Evolutionary conservation across 2,797 vertebrate genomes (phyloP), one percentile per base, ranked within the genome.

Genomic region (Carduelis carduelis): DNA sequence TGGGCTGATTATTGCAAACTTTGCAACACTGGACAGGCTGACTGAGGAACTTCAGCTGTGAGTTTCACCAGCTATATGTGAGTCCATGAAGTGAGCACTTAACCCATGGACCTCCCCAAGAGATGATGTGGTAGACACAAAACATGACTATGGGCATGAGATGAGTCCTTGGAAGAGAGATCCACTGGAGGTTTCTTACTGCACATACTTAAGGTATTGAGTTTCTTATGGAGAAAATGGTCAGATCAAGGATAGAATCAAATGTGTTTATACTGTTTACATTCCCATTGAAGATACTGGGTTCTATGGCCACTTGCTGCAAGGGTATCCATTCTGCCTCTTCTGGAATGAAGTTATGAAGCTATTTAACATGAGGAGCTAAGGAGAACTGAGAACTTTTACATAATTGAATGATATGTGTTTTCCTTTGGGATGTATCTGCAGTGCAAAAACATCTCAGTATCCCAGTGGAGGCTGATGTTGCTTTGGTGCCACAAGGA

Each of bases 1-100:
- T 77, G 41, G 52, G 66, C 37, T 78, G 44, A 56, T 69, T 78
- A n/a, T n/a, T 92, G 72, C 83, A 71, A 72, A 87, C 18, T n/a
- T 65, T 56, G 22, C 66, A 75, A 22, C 30, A 5, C 32, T 17
- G 50, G 61, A 24, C 6, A 11, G 64, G 59, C 27, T 94, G 77
- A 91, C 74, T 87, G 32, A 74, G 68, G 64, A 81, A 47, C 78
- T 83, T 88, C 77, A 77, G 19, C 46, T 23, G 34, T 44, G 91
- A 89, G 49, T 77, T 63, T 81, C 75, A 63, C 47, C 74, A 78
- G 68, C 75, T 87, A 23, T 49, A 16, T 53, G 43, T 9, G 26
- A 24, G 49, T 68, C 41, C 56, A 43, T 87, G 41, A 64, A 85
- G 46, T 37, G n/a, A 83, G 43, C 15, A 19, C 30, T 75, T 46